Percentiles rank a stretch among this genome's conserved stretches.
These are phyloP conservation scores for Platyscapa corneri DNA, from an alignment of 1,140 invertebrate genomes.

Conservation along the genomic window DNA sequence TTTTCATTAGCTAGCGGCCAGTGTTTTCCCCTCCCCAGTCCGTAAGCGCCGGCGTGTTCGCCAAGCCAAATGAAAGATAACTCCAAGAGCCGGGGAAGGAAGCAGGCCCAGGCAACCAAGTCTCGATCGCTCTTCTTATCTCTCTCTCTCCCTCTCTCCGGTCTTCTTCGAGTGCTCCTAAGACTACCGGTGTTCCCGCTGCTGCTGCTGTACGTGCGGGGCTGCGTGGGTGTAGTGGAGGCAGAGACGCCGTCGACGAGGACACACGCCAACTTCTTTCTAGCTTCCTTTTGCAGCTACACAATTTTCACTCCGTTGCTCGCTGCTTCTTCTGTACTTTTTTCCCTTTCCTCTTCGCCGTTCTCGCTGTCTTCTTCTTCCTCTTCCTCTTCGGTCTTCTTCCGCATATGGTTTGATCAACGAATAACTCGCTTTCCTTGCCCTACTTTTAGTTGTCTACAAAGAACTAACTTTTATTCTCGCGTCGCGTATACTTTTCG, in stretches of 20 bases:
- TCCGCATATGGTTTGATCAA: constrained; percentile 14
- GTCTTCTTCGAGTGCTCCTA: background rate
- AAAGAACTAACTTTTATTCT: constrained; percentile 17
- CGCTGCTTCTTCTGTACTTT: constrained; percentile 4
- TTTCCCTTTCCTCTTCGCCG: background rate
- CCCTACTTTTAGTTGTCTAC: background rate
- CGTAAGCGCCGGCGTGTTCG: constrained; percentile 23
- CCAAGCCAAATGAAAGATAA: constrained; percentile 24
- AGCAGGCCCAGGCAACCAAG: background rate
- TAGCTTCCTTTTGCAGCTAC: constrained; percentile 13
- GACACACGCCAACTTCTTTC: constrained; percentile 32
- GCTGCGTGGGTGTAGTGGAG: background rate
- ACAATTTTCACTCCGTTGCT: constrained; percentile 34
- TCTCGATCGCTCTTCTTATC: constrained; percentile 10
- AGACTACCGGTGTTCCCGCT: background rate
- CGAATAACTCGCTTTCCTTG: background rate
- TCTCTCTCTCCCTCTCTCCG: background rate
- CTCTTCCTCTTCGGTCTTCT: background rate
- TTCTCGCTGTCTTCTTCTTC: too few species aligned
- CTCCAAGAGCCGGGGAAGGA: background rate
- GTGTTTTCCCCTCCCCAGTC: background rate
- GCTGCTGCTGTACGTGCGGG: too few species aligned
- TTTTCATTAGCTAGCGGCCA: constrained; percentile 61
- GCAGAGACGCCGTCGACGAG: constrained; percentile 13
- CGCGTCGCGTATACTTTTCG: background rate